Conservation (phyloP, 2,797 vertebrate genomes). For the Helarctos malayanus region DNA sequence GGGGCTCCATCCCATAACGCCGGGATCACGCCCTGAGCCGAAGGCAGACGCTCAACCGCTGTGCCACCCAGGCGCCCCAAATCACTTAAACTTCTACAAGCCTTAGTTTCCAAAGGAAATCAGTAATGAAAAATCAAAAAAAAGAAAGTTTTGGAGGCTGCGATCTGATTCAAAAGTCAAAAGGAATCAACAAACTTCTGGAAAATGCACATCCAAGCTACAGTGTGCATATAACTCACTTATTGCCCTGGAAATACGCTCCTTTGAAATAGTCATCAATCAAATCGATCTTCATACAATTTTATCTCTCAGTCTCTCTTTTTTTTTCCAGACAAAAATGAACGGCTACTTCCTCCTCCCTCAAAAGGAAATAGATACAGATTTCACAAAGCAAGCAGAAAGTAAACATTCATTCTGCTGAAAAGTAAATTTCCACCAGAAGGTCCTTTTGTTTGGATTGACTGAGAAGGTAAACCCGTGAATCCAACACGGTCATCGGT, state of each 20-base stretch:
- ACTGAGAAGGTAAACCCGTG: not conserved
- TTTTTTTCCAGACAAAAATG: not conserved
- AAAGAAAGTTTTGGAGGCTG: not conserved
- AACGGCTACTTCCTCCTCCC: not conserved
- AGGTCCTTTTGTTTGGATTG: not conserved
- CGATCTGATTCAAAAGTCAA: not conserved
- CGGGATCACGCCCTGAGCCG: too few relatives aligned
- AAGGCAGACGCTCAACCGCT: too few relatives aligned
- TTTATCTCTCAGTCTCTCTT: not conserved
- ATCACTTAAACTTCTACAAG: not conserved
- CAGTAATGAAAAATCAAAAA: not conserved
- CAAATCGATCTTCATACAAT: not conserved
- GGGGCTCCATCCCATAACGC: too few relatives aligned
- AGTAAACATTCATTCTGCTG: not conserved
- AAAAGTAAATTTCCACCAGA: not conserved
- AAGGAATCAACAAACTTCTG: not conserved
- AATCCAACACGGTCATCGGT: fast-evolving
- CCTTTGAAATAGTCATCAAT: not conserved
- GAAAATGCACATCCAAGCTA: not conserved
- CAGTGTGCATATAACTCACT: not conserved
- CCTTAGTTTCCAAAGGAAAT: not conserved
- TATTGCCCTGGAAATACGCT: not conserved
- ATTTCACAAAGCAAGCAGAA: not conserved
- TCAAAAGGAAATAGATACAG: not conserved
- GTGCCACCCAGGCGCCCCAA: not conserved